A percentile compares a stretch with the other conserved stretches of the same genome.
phyloP scores from a whole-genome alignment of 2,888 invertebrate genomes.

The Eurytoma adleriae region DNA sequence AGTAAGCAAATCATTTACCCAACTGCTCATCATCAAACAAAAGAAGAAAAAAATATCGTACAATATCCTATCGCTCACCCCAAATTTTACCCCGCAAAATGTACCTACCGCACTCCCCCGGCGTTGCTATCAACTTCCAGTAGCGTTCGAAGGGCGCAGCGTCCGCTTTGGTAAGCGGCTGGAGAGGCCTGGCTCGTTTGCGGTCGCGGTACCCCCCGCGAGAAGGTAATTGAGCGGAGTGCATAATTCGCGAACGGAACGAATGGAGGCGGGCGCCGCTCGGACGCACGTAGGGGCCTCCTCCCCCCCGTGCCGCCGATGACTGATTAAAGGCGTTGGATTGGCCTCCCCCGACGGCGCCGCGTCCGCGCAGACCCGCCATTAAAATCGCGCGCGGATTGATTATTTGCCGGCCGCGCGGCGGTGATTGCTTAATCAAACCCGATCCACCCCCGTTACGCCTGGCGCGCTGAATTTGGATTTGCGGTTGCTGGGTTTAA shows the following conservation, averaged over 20 bases:
- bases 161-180: no score
- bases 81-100: no score
- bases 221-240: constrained; percentile 57
- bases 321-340: constrained; percentile 60
- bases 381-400: constrained; percentile 57
- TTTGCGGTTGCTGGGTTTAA: not conserved
- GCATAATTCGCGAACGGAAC: constrained; percentile 60
- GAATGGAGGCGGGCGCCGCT: constrained; percentile 59
- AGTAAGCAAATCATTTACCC: no score
- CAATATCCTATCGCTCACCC: no score
- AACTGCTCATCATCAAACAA: no score
- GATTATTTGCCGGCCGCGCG: constrained; percentile 61
- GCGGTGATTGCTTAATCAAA: constrained; percentile 60
- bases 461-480: not conserved
- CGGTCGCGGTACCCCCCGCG: not conserved
- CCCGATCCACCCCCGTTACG: constrained; percentile 19
- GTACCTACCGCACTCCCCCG: no score
- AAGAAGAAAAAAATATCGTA: no score
- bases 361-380: not conserved
- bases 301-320: constrained; percentile 21
- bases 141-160: not conserved
- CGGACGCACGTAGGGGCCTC: not conserved
- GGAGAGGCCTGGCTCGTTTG: constrained; percentile 1
- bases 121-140: no score
- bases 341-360: constrained; percentile 46